phyloP scores from a whole-genome alignment of 1,140 invertebrate genomes.

The Agraylea sexmaculata region DNA sequence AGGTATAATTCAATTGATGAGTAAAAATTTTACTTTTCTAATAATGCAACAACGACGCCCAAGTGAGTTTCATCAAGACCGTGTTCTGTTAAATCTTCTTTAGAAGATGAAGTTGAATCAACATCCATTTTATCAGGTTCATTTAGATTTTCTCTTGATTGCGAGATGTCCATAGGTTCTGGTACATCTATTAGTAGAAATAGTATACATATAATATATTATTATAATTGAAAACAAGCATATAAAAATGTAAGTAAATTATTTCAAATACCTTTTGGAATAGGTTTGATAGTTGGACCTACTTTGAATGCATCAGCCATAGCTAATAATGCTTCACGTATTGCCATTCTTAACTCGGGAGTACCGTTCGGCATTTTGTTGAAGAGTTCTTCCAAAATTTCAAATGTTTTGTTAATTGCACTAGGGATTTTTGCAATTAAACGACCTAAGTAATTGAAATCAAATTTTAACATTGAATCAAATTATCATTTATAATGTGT shows the following conservation, averaged over 20 bases:
- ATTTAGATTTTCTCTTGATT: conserved; percentile 15
- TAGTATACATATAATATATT: too few species aligned
- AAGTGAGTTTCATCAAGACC: conserved; percentile 31
- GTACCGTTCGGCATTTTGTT: conserved; percentile 41
- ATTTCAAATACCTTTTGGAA: conserved; percentile 21
- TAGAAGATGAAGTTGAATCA: conserved; percentile 14
- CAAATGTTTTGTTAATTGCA: conserved; percentile 31
- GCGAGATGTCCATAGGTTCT: conserved; percentile 22
- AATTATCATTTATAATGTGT: background rate
- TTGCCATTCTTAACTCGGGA: conserved; percentile 48
- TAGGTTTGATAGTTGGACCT: conserved; percentile 20
- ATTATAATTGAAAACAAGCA: too few species aligned
- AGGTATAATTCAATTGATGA: conserved; percentile 2
- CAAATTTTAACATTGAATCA: conserved; percentile 1
- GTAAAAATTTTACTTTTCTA: conserved; percentile 28
- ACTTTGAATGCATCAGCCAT: conserved; percentile 58
- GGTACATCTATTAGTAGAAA: conserved; percentile 21
- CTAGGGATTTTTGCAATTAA: conserved; percentile 33
- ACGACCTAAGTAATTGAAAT: conserved; percentile 22
- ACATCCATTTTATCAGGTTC: conserved; percentile 23
- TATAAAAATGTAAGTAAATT: background rate
- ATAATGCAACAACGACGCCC: conserved; percentile 30
- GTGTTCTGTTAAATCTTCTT: conserved; percentile 18
- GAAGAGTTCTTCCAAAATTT: conserved; percentile 36
- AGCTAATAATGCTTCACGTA: conserved; percentile 58